Conservation (phyloP, 2,113 vertebrate genomes). For the Xiphophorus couchianus region DNA sequence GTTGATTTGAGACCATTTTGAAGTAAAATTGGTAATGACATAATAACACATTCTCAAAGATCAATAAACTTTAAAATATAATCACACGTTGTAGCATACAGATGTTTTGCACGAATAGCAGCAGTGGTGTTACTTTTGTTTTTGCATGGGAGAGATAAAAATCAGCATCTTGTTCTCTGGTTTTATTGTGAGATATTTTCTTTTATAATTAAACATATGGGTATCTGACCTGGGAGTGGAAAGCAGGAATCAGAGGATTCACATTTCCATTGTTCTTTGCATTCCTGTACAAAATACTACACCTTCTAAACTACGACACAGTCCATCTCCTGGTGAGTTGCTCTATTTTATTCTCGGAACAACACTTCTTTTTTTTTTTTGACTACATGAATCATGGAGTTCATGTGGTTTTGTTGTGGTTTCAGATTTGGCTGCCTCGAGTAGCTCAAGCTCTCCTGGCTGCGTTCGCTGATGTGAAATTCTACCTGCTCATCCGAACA, state of each 20-base stretch:
- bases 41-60: no score
- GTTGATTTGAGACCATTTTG: no score
- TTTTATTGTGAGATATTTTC: background rate
- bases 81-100: background rate
- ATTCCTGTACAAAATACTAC: conserved; percentile 85
- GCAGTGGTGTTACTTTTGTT: background rate
- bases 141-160: background rate
- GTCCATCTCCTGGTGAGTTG: conserved; percentile 87
- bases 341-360: background rate
- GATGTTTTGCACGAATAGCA: background rate
- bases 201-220: conserved; percentile 81
- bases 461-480: conserved; percentile 87
- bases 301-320: conserved; percentile 82
- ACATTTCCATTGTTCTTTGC: conserved; percentile 91
- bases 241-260: conserved; percentile 86
- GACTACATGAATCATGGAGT: background rate
- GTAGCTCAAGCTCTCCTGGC: conserved; percentile 87
- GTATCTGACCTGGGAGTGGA: conserved; percentile 96
- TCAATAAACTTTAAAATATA: background rate
- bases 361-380: background rate
- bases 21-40: no score
- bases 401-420: background rate
- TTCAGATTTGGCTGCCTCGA: conserved; percentile 91
- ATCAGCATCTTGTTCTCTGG: background rate
- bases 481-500: conserved; percentile 83